phyloP scores from a whole-genome alignment of 2,113 vertebrate species.

The Austrofundulus limnaeus region DNA sequence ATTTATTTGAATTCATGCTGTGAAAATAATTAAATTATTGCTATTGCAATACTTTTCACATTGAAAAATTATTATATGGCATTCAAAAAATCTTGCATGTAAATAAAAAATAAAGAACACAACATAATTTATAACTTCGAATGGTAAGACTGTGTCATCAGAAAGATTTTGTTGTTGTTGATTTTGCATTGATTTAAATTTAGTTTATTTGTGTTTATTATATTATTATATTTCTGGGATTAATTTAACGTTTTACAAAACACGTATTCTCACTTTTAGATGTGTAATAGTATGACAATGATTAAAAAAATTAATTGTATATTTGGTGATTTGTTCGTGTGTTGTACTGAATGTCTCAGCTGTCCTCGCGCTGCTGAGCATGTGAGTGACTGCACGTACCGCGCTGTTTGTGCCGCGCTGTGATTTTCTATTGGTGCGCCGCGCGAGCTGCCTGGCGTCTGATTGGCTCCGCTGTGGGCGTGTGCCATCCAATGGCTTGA shows the following conservation, averaged over 20 bases:
- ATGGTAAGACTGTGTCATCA: no score
- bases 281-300: no score
- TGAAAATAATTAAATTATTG: neutral
- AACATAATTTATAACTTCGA: no score
- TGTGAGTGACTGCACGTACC: conserved; percentile 28
- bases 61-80: neutral
- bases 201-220: no score
- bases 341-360: conserved; percentile 2
- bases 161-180: no score
- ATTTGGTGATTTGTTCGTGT: neutral
- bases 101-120: no score
- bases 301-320: no score
- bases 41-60: neutral
- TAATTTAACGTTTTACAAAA: no score
- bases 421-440: conserved; percentile 83
- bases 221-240: no score
- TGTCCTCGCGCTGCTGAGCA: conserved; percentile 4
- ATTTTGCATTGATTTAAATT: no score
- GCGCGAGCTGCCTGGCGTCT: neutral
- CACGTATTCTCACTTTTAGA: no score
- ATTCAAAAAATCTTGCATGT: no score
- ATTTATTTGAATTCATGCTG: neutral
- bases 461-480: conserved; percentile 78
- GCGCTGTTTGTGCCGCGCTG: conserved; percentile 79
- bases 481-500: conserved; percentile 54